Evolutionary conservation across 2,888 invertebrate species (phyloP).

Genomic region (Stomorhina lunata): DNA sequence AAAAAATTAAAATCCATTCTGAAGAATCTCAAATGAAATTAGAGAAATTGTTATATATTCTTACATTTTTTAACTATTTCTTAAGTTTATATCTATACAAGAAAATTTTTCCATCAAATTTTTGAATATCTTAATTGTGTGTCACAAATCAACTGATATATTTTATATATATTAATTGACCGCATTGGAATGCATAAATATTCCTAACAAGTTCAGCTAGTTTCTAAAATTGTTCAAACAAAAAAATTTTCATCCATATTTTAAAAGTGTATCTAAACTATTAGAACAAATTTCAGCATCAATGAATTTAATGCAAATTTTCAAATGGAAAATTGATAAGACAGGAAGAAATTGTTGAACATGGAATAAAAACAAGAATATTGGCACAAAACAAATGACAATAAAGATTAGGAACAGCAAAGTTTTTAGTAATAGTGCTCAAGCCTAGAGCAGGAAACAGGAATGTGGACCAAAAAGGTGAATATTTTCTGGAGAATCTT

Average conservation of each 20-base stretch:
- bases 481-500: too few relatives aligned
- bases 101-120: too few relatives aligned
- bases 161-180: neutral
- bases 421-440: neutral
- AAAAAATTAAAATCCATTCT: too few relatives aligned
- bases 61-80: too few relatives aligned
- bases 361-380: slow-evolving; percentile 43
- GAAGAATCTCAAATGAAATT: too few relatives aligned
- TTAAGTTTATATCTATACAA: too few relatives aligned
- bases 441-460: neutral
- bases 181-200: neutral
- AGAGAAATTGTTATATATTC: too few relatives aligned
- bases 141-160: neutral
- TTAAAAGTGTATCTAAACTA: slow-evolving; percentile 11
- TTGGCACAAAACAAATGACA: slow-evolving; percentile 46
- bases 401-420: slow-evolving; percentile 35
- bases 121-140: neutral
- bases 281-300: slow-evolving; percentile 51
- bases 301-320: slow-evolving; percentile 65
- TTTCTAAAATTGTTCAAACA: neutral
- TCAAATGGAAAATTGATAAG: slow-evolving; percentile 59
- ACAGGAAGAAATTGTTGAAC: slow-evolving; percentile 61
- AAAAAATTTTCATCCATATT: too few relatives aligned
- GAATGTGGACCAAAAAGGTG: neutral
- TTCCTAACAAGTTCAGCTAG: slow-evolving; percentile 36